Evolutionary conservation across 2,888 invertebrate species (phyloP).

Genomic region (Cactoblastis cactorum): DNA sequence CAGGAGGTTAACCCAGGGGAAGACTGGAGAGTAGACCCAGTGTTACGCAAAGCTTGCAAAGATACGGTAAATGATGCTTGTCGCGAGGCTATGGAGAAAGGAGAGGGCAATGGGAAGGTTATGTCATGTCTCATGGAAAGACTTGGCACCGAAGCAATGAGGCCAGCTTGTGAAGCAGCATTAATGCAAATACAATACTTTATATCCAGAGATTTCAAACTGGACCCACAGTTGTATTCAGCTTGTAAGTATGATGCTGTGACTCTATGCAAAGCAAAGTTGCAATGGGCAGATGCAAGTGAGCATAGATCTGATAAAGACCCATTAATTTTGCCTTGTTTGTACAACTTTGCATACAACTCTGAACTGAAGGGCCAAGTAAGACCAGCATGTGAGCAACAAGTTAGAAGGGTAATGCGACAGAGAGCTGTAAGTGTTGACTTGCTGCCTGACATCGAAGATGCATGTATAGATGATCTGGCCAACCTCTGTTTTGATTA

Average conservation of each 20-base stretch:
- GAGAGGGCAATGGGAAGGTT: conserved; percentile 88
- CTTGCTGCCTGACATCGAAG: conserved; percentile 96
- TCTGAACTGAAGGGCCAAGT: conserved; percentile 72
- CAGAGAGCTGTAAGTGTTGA: conserved; percentile 95
- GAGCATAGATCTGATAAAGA: conserved; percentile 87
- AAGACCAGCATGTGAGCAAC: conserved; percentile 82
- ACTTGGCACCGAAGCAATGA: conserved; percentile 91
- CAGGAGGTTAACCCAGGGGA: conserved; percentile 95
- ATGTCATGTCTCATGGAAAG: conserved; percentile 97
- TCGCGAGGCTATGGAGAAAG: conserved; percentile 75
- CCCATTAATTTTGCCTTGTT: conserved; percentile 92
- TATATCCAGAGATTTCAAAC: conserved; percentile 94
- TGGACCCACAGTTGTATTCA: conserved; percentile 93
- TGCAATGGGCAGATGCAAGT: conserved; percentile 85
- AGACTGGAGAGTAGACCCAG: conserved; percentile 97
- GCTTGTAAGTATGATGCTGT: conserved; percentile 93
- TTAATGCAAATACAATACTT: conserved; percentile 98
- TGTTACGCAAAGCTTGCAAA: conserved; percentile 91
- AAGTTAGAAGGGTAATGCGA: conserved; percentile 94
- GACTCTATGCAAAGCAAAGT: conserved; percentile 87
- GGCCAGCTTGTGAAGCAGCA: conserved; percentile 92
- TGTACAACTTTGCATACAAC: conserved; percentile 86
- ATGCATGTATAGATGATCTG: conserved; percentile 92
- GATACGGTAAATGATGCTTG: conserved; percentile 90
- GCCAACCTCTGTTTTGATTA: conserved; percentile 90